A percentile compares a stretch with the other conserved stretches of the same genome.
Conservation (phyloP, 2,113 vertebrate genomes). For the Urocitellus parryii region DNA sequence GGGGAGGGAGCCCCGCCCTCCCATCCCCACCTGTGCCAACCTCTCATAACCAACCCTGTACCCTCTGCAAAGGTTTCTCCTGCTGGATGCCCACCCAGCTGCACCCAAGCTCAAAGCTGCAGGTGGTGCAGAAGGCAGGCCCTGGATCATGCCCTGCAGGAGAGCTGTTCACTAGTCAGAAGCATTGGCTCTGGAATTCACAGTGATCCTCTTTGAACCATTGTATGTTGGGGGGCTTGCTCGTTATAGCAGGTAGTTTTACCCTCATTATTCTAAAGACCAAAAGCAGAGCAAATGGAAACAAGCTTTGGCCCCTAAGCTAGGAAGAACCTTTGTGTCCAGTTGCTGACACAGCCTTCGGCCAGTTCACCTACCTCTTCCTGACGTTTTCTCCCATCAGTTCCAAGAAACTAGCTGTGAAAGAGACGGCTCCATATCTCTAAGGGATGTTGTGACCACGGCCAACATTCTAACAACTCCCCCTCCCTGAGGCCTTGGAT, state of each 20-base stretch:
- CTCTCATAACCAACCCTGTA: fast-evolving
- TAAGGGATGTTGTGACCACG: fast-evolving
- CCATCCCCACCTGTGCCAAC: fast-evolving
- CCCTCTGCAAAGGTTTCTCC: no score
- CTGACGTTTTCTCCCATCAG: no score
- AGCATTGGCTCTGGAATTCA: neutral
- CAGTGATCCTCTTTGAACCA: no score
- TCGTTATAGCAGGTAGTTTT: neutral
- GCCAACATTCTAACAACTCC: fast-evolving
- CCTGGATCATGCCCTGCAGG: fast-evolving
- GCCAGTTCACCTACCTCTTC: neutral
- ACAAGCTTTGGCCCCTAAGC: neutral
- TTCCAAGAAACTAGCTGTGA: neutral
- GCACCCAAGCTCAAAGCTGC: no score
- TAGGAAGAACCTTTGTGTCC: no score
- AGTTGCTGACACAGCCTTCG: neutral
- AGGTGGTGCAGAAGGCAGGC: neutral
- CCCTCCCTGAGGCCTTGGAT: fast-evolving
- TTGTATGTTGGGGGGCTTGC: no score
- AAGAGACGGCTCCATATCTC: fast-evolving
- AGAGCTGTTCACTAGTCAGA: no score
- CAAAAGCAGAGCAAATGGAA: neutral
- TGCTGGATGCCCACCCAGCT: neutral
- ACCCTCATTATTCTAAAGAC: no score
- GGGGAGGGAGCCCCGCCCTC: neutral